Base-by-base conservation (phyloP, 2,113 vertebrate species). In the Notothenia coriiceps region DNA sequence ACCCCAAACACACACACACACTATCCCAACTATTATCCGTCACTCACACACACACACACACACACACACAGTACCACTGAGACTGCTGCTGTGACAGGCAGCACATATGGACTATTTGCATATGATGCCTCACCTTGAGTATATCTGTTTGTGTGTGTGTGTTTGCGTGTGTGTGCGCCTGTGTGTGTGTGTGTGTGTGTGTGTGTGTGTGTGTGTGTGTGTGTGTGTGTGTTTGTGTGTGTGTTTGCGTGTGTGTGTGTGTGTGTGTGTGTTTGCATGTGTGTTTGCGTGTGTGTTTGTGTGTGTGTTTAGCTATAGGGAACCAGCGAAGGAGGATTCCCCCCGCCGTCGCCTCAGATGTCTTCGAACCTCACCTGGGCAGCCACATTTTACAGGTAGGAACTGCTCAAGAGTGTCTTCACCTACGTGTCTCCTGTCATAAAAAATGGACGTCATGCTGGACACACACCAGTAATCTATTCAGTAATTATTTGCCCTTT, bases 371-470 rank as follows among this genome's bases (percentile, higher is more conserved):
- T 94, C 98, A 99, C 94, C 96, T 99, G 94, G 98, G 98, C 93
- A 99, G 98, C 94, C 98, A 99, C 96, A 99, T 99, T 94, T 94
- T 99, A 90, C 98, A 99, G 98, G 98, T 99, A 97, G 92, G 90
- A 89, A 9, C 57, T 57, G n/a, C 59, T 79, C 60, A 73, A 17
- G 12, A 35, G 4, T 35, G 35, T 25, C 35, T 35, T 35, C 35
- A 35, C 6, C 35, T 35, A 6, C 35, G 1, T 6, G 6, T 35
- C 35, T 35, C 1, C 35, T 5, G 35, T 35, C 6, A 25, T 25
- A 2, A 25, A 25, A 25, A 2, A 25, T 25, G 25, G 2, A 25
- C 25, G 25, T 35, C 35, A 35, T 35, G 35, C 35, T 35, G 35
- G 35, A 35, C 35, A 35, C 35, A 35, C 35, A 35, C 35, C 5